Base-by-base conservation (phyloP, 2,888 invertebrate genomes). In the Augochlorella aurata region DNA sequence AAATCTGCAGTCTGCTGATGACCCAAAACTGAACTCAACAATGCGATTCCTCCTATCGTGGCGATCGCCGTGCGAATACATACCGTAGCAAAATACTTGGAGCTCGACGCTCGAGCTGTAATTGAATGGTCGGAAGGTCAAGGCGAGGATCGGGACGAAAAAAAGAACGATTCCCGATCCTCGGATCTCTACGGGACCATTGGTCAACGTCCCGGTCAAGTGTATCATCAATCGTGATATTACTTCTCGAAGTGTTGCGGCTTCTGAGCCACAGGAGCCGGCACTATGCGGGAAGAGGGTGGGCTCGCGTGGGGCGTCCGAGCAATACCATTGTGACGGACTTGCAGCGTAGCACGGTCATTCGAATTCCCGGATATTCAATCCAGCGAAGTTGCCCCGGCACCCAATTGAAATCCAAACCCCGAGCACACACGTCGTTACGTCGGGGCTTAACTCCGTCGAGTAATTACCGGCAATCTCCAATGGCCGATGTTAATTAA, bases 331-430 rank as follows among this genome's bases (percentile, higher is more conserved):
- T 63, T 63, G 63, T 38, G 63, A 63, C 16, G 47, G n/a, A 47
- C 45, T 67, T 16, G 45, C 24, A 18, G 7, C 47, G 12, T 47
- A 18, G 38, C 29, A 72, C 47, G 71, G 16, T 49, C 47, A 14
- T 29, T 47, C 61, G 47, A 61, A 72, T 61, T 72, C 71, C 71
- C 58, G 61, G 58, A 72, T 29, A 61, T 72, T 72, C 47, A 47
- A 61, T 61, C 47, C 58, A n/a, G 45, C 29, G 45, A 47, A 47
- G 54, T 54, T 54, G 52, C 24, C 70, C 50, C 70, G 54, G 21
- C 44, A 24, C 29, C 58, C 72, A 47, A 72, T 72, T 24, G 72
- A 72, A 72, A 72, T 72, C 72, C 47, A 63, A 63, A 72, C 72
- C 63, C n/a, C 18, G 63, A 16, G 52, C 38, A 38, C 38, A 61